Evolutionary conservation across 2,888 invertebrate genomes (phyloP).

Genomic region (Lissocephala sabroskyi): DNA sequence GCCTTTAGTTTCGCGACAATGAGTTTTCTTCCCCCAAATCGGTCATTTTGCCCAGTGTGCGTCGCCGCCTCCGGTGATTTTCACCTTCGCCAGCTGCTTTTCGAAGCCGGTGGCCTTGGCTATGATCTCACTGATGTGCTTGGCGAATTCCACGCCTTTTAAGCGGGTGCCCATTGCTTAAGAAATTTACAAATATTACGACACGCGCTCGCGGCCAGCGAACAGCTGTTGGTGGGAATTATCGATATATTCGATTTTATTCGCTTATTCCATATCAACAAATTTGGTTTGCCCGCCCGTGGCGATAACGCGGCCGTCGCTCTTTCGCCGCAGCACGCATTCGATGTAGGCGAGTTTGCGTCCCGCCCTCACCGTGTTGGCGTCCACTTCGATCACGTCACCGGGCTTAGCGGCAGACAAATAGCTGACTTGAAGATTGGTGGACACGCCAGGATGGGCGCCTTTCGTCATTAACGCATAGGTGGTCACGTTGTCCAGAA

Average conservation of each 20-base stretch:
- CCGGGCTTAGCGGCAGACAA: conserved; percentile 84
- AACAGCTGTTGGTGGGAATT: not conserved
- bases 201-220: not conserved
- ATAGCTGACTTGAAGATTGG: conserved; percentile 89
- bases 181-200: not conserved
- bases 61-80: conserved; percentile 74
- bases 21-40: too few species aligned
- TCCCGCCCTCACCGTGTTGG: conserved; percentile 83
- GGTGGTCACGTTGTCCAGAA: conserved; percentile 83
- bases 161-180: conserved; percentile 52
- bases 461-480: conserved; percentile 82
- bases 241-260: not conserved
- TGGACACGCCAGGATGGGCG: conserved; percentile 82
- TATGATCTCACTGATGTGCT: conserved; percentile 68
- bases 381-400: conserved; percentile 85
- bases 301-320: conserved; percentile 82
- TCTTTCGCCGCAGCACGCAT: conserved; percentile 84
- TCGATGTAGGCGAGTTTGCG: conserved; percentile 86
- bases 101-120: conserved; percentile 72
- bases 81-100: conserved; percentile 71
- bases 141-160: conserved; percentile 71
- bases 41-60: too few species aligned
- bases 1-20: too few species aligned
- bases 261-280: conserved; percentile 60
- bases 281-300: conserved; percentile 90